These are phyloP conservation scores for Aplysina aerophoba DNA, from an alignment of 37 sponge, comb jelly and placozoan species.

Conservation along the genomic window DNA sequence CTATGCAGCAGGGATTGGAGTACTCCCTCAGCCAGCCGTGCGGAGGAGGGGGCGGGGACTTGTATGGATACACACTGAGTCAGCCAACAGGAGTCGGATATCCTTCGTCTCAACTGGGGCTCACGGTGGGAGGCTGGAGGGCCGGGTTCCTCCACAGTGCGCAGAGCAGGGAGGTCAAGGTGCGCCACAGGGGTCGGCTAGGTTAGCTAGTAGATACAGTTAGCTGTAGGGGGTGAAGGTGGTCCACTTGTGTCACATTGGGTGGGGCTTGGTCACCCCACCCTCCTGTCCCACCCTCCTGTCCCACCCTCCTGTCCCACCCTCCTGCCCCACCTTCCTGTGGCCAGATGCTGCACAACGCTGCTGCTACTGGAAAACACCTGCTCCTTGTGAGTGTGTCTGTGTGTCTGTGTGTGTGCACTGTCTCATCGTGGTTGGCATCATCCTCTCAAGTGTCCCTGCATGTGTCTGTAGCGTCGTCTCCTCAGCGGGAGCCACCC, in stretches of 20 bases:
- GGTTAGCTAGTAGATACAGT: no score
- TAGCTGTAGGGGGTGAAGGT: no score
- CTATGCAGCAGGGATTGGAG: background rate
- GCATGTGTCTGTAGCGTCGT: constrained; percentile 36
- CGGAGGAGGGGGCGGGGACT: constrained; percentile 14
- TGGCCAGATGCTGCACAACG: constrained; percentile 53
- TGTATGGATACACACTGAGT: constrained; percentile 37
- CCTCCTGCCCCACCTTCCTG: background rate
- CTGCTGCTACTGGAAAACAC: constrained; percentile 75
- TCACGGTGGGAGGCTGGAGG: background rate
- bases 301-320: background rate
- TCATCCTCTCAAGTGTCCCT: background rate
- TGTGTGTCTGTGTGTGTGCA: background rate
- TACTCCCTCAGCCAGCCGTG: constrained; percentile 20
- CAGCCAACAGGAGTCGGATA: constrained; percentile 4
- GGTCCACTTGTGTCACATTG: no score
- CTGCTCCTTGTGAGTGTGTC: constrained; percentile 42
- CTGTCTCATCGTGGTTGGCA: background rate
- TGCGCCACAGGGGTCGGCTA: no score
- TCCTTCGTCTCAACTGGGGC: background rate
- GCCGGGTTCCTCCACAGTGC: background rate
- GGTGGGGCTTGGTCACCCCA: no score
- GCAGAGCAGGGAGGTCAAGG: background rate
- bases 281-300: background rate
- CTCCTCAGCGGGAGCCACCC: constrained; percentile 46